phyloP scores from a whole-genome alignment of 2,113 vertebrate species.

The Anhinga anhinga region DNA sequence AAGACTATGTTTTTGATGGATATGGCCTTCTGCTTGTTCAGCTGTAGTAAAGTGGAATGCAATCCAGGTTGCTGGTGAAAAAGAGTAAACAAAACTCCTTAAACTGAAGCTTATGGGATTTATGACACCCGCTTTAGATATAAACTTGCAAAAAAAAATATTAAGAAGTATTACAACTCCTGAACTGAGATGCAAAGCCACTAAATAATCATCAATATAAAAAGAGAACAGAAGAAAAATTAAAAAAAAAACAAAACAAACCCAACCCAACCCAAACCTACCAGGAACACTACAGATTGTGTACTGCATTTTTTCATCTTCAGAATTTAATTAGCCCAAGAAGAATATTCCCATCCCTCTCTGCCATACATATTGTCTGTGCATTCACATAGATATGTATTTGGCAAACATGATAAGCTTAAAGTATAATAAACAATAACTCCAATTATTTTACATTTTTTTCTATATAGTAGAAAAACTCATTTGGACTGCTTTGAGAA shows the following conservation, averaged over 20 bases:
- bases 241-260: neutral
- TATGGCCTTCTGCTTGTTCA: conserved; percentile 56
- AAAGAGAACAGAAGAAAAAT: conserved; percentile 1
- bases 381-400: neutral
- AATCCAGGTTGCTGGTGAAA: neutral
- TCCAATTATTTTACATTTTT: neutral
- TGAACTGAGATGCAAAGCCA: neutral
- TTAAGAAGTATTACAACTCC: neutral
- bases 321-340: conserved; percentile 29
- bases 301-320: neutral
- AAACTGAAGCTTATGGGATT: neutral
- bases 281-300: conserved; percentile 28
- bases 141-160: neutral
- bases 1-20: conserved; percentile 18
- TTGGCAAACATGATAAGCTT: neutral
- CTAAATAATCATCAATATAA: conserved; percentile 4
- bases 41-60: conserved; percentile 9
- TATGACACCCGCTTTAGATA: neutral
- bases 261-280: neutral
- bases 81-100: neutral
- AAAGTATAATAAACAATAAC: neutral
- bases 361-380: neutral
- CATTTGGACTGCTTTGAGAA: neutral
- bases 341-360: conserved; percentile 16
- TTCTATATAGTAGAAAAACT: neutral